Evolutionary conservation across 2,888 invertebrate species (phyloP).

Genomic region (Tridacna crocea): DNA sequence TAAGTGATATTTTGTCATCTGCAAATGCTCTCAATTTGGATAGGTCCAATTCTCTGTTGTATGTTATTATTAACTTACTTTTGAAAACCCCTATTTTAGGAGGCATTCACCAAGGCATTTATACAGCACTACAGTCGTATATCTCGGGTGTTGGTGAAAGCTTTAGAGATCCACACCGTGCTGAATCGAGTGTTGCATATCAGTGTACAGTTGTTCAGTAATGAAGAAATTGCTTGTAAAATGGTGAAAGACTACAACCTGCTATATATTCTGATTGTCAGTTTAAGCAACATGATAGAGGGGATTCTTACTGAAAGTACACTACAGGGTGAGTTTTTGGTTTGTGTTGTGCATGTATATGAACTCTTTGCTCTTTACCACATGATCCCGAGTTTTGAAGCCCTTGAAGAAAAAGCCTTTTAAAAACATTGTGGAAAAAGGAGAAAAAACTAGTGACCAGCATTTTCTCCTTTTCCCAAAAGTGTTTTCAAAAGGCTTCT

Average conservation of each 20-base stretch:
- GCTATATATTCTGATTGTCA: conserved; percentile 96
- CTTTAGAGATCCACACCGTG: conserved; percentile 85
- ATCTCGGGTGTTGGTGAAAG: conserved; percentile 90
- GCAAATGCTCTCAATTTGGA: too few species aligned
- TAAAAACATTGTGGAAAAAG: too few species aligned
- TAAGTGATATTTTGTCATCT: too few species aligned
- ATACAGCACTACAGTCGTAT: conserved; percentile 98
- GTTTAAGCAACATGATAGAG: conserved; percentile 96
- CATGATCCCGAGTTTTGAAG: too few species aligned
- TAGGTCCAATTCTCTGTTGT: too few species aligned
- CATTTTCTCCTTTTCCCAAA: too few species aligned
- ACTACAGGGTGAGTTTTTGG: conserved; percentile 88
- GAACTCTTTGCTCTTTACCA: too few species aligned
- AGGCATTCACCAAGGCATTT: conserved; percentile 96
- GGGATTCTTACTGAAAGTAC: conserved; percentile 94
- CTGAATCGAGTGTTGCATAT: conserved; percentile 99
- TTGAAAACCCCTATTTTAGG: conserved; percentile 84
- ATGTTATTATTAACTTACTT: too few species aligned
- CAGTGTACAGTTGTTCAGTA: conserved; percentile 97
- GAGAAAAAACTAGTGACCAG: too few species aligned
- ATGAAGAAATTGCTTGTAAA: conserved; percentile 94
- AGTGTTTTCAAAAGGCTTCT: too few species aligned
- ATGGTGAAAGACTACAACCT: conserved; percentile 96
- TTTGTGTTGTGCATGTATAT: too few species aligned
- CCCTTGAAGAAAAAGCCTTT: too few species aligned